Conservation (phyloP, 2,113 vertebrate species). For the Oncorhynchus tshawytscha region DNA sequence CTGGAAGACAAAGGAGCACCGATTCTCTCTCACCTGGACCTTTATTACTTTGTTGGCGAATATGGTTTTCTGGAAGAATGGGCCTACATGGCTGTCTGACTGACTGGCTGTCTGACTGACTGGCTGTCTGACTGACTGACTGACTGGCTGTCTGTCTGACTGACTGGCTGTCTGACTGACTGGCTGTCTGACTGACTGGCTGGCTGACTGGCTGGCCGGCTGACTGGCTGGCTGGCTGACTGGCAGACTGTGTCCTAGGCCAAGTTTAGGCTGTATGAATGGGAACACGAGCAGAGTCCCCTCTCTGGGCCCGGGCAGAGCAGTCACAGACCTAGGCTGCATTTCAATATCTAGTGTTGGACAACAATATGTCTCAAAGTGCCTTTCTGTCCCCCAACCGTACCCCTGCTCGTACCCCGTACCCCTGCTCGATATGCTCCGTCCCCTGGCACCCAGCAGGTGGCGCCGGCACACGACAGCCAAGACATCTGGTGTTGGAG, state of each 20-base stretch:
- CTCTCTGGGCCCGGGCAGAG: constrained; percentile 8
- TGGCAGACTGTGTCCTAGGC: neutral
- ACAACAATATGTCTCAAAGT: neutral
- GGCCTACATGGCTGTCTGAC: constrained; percentile 32
- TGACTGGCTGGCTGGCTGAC: neutral
- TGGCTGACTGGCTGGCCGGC: too few relatives aligned
- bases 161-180: too few relatives aligned
- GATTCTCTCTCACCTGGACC: constrained; percentile 32
- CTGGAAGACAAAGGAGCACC: constrained; percentile 55
- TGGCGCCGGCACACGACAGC: neutral
- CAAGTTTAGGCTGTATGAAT: constrained; percentile 24
- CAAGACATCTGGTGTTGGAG: neutral
- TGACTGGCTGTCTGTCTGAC: too few relatives aligned
- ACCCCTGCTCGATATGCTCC: neutral
- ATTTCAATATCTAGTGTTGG: neutral
- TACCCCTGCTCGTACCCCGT: neutral
- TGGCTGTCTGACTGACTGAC: constrained; percentile 39
- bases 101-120: constrained; percentile 34
- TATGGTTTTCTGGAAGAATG: constrained; percentile 38
- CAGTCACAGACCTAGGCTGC: too few relatives aligned
- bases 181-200: too few relatives aligned
- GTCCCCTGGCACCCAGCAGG: neutral
- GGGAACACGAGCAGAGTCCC: constrained; percentile 52
- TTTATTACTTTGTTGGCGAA: constrained; percentile 60
- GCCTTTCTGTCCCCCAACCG: neutral